Evolutionary conservation across 2,113 vertebrate genomes (phyloP), one percentile per base, ranked within the genome.

Genomic region (Alectura lathami): DNA sequence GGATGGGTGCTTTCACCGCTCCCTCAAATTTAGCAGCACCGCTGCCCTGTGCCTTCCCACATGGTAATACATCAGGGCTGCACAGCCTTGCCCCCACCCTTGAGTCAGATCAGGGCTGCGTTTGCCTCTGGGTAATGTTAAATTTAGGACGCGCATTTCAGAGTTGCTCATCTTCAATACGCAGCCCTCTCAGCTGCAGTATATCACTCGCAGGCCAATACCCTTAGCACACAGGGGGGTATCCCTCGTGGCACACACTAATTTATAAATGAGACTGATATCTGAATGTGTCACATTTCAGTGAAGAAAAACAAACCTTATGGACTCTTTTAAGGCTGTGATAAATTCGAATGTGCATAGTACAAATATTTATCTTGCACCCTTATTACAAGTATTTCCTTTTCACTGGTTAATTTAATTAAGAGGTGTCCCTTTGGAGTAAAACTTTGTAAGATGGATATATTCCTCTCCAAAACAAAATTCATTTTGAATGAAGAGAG

Each of bases 341-440:
- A 97, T 97, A 96, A 97, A 98, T 98, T 96, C 96, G 92, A 95
- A 80, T 54, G 91, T 85, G 56, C 96, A 89, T 1, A 88, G 93
- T 95, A 70, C 88, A 88, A 80, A 59, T 96, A 96, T 97, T 98
- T 98, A 90, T 95, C 96, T 97, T 97, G 84, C 93, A 95, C 87
- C 89, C 94, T 96, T 96, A 96, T 97, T 97, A 96, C 91, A 97
- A 96, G 96, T 96, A 98, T 97, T 97, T 97, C 94, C 93, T 93
- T 94, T 90, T 92, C 62, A 81, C 45, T 79, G 36, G 86, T 95
- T 92, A 96, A 93, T 97, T 96, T 84, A 94, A 96, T 97, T 94
- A 96, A 92, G 67, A 93, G 63, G 59, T 69, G 69, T 94, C 95
- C 94, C 96, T 66, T 90, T 4, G 70, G 94, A 91, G 90, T 94